Evolutionary conservation across 2,888 invertebrate genomes (phyloP).

Genomic region (Cremastinae sp.): DNA sequence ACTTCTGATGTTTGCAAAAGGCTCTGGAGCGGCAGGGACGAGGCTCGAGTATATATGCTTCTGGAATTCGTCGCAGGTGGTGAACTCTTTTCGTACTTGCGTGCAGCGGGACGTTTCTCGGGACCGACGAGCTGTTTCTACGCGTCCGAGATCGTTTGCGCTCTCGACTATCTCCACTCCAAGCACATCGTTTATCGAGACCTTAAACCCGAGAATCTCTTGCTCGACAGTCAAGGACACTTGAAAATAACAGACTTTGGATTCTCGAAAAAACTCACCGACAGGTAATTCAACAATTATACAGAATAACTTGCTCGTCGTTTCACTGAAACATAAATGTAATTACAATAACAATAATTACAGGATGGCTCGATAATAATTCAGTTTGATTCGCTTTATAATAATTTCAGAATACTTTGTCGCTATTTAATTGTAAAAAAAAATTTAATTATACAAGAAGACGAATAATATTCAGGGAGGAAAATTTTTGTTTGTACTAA

Average conservation of each 20-base stretch:
- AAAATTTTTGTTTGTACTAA: background rate
- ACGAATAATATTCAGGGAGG: no score
- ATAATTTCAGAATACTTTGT: no score
- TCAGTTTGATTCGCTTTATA: no score
- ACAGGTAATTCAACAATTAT: conserved; percentile 85
- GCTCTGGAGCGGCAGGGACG: conserved; percentile 95
- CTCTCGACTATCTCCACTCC: conserved; percentile 95
- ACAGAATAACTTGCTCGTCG: background rate
- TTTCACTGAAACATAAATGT: no score
- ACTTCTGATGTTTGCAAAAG: conserved; percentile 81
- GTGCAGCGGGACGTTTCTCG: conserved; percentile 94
- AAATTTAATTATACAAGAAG: no score
- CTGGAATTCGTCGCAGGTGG: conserved; percentile 98
- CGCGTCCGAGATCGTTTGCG: conserved; percentile 95
- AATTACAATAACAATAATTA: no score
- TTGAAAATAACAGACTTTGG: conserved; percentile 99
- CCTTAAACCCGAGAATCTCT: conserved; percentile 96
- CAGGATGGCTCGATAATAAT: no score
- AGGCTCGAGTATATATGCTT: conserved; percentile 96
- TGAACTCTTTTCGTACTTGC: conserved; percentile 96
- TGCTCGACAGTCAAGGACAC: conserved; percentile 96
- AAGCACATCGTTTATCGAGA: conserved; percentile 94
- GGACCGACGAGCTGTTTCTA: conserved; percentile 95
- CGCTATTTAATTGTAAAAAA: no score
- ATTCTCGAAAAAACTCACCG: conserved; percentile 96